Percentiles rank a stretch among this genome's conserved stretches.
Evolutionary conservation across 1,140 invertebrate species (phyloP).

Genomic region (Dinoponera quadriceps): DNA sequence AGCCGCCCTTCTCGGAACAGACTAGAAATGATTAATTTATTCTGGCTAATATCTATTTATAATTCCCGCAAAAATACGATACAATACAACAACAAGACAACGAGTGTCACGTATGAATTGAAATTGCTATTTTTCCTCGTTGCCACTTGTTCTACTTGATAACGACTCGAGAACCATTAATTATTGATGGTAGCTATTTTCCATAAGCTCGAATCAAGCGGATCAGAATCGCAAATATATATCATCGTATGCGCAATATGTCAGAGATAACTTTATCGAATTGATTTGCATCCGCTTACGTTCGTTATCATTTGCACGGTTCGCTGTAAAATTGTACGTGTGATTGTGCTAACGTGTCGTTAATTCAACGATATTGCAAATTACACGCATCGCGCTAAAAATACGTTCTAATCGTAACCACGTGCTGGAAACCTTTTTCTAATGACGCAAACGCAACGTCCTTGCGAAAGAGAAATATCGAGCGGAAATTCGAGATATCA

Average conservation of each 20-base stretch:
- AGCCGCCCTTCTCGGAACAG: no score
- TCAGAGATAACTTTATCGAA: background rate
- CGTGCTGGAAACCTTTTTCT: slow-evolving; percentile 4
- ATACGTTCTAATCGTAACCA: background rate
- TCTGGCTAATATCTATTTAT: background rate
- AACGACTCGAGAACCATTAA: background rate
- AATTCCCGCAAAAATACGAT: background rate
- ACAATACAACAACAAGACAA: no score
- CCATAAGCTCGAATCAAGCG: background rate
- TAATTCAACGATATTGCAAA: slow-evolving; percentile 4
- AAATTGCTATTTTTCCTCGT: background rate
- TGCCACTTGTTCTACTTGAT: background rate
- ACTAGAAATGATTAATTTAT: no score
- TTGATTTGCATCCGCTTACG: slow-evolving; percentile 16
- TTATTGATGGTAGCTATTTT: slow-evolving; percentile 7
- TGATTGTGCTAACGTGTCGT: background rate
- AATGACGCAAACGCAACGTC: slow-evolving; percentile 21
- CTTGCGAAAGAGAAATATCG: slow-evolving; percentile 1
- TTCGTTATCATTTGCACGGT: slow-evolving; percentile 8
- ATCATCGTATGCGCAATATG: background rate
- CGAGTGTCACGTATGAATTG: background rate
- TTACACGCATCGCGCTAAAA: slow-evolving; percentile 1
- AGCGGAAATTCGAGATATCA: background rate
- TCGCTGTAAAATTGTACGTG: background rate
- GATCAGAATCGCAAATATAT: slow-evolving; percentile 31